Conservation (phyloP, 2,888 invertebrate species). For the Ophraella communa region DNA sequence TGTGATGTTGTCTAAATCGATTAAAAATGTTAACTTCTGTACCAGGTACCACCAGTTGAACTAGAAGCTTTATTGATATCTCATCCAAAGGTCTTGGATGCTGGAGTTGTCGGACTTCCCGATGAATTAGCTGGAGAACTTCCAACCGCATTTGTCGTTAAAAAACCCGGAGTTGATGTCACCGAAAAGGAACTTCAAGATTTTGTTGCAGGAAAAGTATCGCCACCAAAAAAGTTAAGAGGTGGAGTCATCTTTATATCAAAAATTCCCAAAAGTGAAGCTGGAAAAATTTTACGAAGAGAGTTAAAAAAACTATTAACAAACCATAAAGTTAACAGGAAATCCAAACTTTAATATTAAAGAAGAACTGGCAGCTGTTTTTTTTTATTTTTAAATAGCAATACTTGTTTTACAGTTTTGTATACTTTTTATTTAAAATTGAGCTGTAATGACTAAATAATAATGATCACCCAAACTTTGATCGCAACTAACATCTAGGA, state of each 20-base stretch:
- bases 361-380: background rate
- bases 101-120: constrained; percentile 79
- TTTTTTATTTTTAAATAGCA: background rate
- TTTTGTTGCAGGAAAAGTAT: constrained; percentile 63
- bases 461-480: too few relatives aligned
- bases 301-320: constrained; percentile 46
- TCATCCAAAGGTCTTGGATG: constrained; percentile 75
- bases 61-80: constrained; percentile 80
- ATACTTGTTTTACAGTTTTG: background rate
- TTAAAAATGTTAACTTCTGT: too few relatives aligned
- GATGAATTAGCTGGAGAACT: constrained; percentile 78
- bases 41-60: constrained; percentile 82
- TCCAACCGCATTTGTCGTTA: constrained; percentile 78
- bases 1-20: too few relatives aligned
- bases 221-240: constrained; percentile 74
- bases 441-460: too few relatives aligned
- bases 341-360: constrained; percentile 26
- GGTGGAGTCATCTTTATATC: constrained; percentile 66
- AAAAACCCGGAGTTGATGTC: constrained; percentile 62
- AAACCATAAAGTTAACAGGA: constrained; percentile 5
- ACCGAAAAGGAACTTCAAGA: constrained; percentile 57
- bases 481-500: too few relatives aligned
- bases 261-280: constrained; percentile 61
- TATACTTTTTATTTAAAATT: background rate
- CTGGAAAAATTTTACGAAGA: constrained; percentile 63